Conservation (phyloP, 35 echinoderm and acorn worm genomes). For the Acanthaster planci region DNA sequence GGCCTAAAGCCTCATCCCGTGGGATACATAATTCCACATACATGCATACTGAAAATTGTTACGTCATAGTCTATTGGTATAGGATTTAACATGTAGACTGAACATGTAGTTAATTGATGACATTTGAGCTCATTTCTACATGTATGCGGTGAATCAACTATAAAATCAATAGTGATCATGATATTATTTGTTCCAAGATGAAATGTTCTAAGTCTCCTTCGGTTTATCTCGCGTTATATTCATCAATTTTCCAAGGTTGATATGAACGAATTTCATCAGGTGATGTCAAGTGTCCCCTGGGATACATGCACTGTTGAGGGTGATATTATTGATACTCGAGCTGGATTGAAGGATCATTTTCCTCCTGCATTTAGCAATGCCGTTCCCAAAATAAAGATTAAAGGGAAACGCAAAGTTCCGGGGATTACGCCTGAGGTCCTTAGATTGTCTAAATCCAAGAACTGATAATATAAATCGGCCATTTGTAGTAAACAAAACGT, state of each 20-base stretch:
- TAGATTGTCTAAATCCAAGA: not conserved
- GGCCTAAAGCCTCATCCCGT: too few species aligned
- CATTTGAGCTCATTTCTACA: too few species aligned
- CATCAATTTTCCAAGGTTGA: not conserved
- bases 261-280: not conserved
- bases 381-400: not conserved
- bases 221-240: not conserved
- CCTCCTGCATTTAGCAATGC: not conserved
- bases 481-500: not conserved
- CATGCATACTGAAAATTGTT: too few species aligned
- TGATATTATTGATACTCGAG: not conserved
- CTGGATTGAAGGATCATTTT: not conserved
- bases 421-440: not conserved
- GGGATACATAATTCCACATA: too few species aligned
- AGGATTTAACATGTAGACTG: too few species aligned
- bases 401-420: constrained; percentile 11
- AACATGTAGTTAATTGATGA: too few species aligned
- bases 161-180: too few species aligned
- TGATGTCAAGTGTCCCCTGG: not conserved
- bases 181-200: not conserved
- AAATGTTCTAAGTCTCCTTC: not conserved
- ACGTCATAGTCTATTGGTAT: too few species aligned
- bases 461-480: too few species aligned
- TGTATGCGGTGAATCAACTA: too few species aligned
- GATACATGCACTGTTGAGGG: not conserved